These are phyloP conservation scores for Danio choprae DNA, from an alignment of 2,797 vertebrate genomes.

Conservation along the genomic window DNA sequence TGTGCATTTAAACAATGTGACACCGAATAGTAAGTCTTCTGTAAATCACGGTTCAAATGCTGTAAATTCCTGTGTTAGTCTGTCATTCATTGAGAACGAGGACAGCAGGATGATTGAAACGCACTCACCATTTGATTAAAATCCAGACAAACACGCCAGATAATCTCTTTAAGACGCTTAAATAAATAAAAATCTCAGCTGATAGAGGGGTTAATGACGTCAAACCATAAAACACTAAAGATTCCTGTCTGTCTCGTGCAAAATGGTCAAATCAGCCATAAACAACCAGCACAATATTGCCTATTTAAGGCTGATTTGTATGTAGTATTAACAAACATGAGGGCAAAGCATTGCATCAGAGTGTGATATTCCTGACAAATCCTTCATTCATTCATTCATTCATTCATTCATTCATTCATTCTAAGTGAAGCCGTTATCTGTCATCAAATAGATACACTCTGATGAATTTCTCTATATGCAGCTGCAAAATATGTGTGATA, in stretches of 20 bases:
- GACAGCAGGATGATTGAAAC: constrained; percentile 7
- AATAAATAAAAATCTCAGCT: not conserved
- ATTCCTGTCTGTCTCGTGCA: not conserved
- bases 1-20: too few species aligned
- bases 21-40: too few species aligned
- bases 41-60: too few species aligned
- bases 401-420: too few species aligned
- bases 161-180: constrained; percentile 15
- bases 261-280: not conserved
- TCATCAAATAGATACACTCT: not conserved
- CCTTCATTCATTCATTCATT: not conserved
- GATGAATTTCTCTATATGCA: not conserved
- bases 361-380: constrained; percentile 1
- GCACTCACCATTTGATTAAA: not conserved
- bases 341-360: not conserved
- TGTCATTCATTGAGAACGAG: not conserved
- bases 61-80: too few species aligned
- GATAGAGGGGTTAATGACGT: not conserved
- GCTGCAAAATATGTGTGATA: not conserved
- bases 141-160: not conserved
- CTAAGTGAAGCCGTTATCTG: not conserved
- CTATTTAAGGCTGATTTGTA: not conserved
- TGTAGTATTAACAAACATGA: not conserved
- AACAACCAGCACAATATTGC: not conserved
- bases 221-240: not conserved